Base-by-base conservation (phyloP, 1,140 invertebrate species). In the Sycophaga agraensis region DNA sequence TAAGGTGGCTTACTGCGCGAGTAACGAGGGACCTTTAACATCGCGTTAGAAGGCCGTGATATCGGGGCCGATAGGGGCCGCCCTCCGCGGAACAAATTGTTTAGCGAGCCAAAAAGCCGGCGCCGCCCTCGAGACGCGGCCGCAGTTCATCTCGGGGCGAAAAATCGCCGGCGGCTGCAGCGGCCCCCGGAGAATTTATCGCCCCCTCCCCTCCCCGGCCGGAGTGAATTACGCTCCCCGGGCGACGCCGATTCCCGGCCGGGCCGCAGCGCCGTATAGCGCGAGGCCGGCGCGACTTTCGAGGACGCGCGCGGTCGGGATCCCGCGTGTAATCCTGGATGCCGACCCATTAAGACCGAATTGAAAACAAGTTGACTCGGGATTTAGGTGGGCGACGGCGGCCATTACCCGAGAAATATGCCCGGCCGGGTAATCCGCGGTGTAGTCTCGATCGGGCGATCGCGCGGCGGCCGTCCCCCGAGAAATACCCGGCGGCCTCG, bases 181-280 rank as follows among this genome's bases (percentile, higher is more conserved):
- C 45, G 21, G 46, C 42, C n/a, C n/a, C n/a, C n/a, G n/a, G n/a
- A 39, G 51, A 56, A 61, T 55, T 40, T 70, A 39, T 59, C 66
- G 66, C 48, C n/a, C n/a, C n/a, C 63, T 72, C 71, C 69, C 58
- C 67, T 72, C 71, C 68, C 58, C 66, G 22, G 1, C 16, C 19
- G 43, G 42, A 62, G 51, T 62, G 59, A 62, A 62, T 62, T 56
- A 56, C 53, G 53, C 51, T 62, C 54, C 56, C 46, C 19, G 35
- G 1, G 34, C 17, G 26, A 34, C 42, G 40, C 59, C 58, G 28
- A 60, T 60, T 53, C 57, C 1, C 31, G 16, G 6, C 7, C 31
- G 8, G n/a, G 1, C 14, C 17, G 16, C 11, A 50, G n/a, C 28
- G 40, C 39, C 34, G 24, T 59, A 42, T 43, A 53, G n/a, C 16